phyloP scores from a whole-genome alignment of 2,113 vertebrate genomes.

The Artemisiospiza belli region DNA sequence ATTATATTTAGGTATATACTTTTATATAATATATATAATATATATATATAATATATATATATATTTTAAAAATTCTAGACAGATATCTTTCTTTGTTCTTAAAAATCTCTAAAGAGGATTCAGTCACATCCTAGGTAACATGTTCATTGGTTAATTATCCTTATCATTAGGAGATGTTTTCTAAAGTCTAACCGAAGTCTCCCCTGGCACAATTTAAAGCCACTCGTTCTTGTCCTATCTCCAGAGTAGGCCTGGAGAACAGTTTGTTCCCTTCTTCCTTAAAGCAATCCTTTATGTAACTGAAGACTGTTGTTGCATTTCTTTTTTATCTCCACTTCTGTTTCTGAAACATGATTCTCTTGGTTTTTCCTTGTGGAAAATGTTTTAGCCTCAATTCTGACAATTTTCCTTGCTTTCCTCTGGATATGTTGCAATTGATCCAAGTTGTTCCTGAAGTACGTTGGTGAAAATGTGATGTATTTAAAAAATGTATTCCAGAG shows the following conservation, averaged over 20 bases:
- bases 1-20: background rate
- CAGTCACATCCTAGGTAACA: background rate
- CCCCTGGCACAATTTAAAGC: background rate
- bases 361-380: background rate
- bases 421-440: background rate
- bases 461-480: background rate
- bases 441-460: background rate
- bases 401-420: background rate
- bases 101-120: conserved; percentile 11
- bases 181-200: background rate
- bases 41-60: background rate
- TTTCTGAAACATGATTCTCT: background rate
- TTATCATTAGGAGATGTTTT: conserved; percentile 9
- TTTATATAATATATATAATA: background rate
- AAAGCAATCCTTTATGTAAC: conserved; percentile 2
- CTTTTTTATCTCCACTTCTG: background rate
- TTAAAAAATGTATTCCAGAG: background rate
- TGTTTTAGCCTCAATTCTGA: background rate
- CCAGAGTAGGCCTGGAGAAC: background rate
- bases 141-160: conserved; percentile 26
- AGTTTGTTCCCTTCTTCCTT: background rate
- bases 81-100: background rate
- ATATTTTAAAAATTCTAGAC: background rate
- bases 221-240: background rate
- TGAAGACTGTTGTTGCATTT: background rate